These are phyloP conservation scores for Chlamydotis undulata DNA, from an alignment of 2,113 vertebrate species.

Conservation along the genomic window DNA sequence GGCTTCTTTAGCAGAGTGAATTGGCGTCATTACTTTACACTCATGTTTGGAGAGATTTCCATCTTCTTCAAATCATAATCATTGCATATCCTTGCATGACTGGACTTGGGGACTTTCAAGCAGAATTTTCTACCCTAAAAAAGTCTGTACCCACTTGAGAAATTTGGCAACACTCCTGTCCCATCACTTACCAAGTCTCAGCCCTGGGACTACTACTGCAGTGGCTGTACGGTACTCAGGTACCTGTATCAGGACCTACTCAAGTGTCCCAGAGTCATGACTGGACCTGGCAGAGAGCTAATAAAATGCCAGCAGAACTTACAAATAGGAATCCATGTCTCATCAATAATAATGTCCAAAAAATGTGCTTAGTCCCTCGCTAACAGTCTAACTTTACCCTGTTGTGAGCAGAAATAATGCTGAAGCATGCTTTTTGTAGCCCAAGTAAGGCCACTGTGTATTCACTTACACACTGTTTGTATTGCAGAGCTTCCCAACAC, in stretches of 20 bases:
- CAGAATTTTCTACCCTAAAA: background rate
- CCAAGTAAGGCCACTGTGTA: background rate
- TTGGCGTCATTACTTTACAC: background rate
- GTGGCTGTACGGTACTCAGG: background rate
- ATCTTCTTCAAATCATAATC: background rate
- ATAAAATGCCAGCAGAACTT: background rate
- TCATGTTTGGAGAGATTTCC: background rate
- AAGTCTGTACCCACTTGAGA: background rate
- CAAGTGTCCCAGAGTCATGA: background rate
- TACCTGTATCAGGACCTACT: background rate
- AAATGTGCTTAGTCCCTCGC: background rate
- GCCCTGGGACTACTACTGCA: background rate
- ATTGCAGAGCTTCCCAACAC: background rate
- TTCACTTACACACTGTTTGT: background rate
- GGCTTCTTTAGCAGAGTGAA: background rate
- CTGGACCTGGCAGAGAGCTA: background rate
- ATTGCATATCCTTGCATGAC: background rate
- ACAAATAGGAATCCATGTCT: background rate
- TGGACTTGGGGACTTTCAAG: background rate
- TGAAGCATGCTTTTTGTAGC: background rate
- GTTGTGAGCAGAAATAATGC: background rate
- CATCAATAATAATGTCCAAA: background rate
- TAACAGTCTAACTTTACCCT: background rate
- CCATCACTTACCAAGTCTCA: background rate
- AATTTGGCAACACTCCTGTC: rapidly evolving